A percentile compares a stretch with the other conserved stretches of the same genome.
Conservation (phyloP, 2,888 invertebrate genomes). For the Meghimatium bilineatum region DNA sequence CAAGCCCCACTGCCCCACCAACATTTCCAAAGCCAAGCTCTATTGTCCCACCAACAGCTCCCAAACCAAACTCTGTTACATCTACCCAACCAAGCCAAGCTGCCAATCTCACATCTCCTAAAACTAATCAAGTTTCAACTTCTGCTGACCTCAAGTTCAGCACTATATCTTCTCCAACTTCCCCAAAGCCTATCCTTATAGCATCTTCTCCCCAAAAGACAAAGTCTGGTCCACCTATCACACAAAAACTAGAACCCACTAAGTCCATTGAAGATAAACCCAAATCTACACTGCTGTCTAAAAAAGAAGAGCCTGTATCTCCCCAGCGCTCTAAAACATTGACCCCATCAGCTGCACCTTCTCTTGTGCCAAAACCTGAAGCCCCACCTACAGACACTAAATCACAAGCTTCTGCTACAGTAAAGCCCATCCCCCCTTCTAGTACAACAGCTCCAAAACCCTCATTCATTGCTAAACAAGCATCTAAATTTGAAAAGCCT, state of each 20-base stretch:
- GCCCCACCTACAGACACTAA: slow-evolving; percentile 1
- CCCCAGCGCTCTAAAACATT: background rate
- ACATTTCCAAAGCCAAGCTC: background rate
- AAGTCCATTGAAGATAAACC: background rate
- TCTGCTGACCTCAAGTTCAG: background rate
- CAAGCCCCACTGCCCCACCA: background rate
- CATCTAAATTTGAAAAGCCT: slow-evolving; percentile 32
- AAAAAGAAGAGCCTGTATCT: background rate
- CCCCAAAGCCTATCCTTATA: background rate
- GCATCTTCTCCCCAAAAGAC: background rate
- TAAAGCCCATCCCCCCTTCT: background rate
- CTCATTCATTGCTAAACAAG: slow-evolving; percentile 16
- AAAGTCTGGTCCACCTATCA: background rate
- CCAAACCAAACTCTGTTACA: background rate
- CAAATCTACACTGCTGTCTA: background rate
- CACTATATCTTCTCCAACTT: background rate
- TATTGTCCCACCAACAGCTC: background rate
- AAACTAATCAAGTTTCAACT: background rate
- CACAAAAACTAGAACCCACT: background rate
- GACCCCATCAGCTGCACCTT: background rate
- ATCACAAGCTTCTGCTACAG: background rate
- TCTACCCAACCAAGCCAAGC: background rate
- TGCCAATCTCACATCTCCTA: background rate
- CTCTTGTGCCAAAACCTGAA: slow-evolving; percentile 12
- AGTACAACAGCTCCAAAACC: background rate